A percentile compares a stretch with the other conserved stretches of the same genome.
Conservation (phyloP, 1,140 invertebrate genomes). For the Myzus persicae region DNA sequence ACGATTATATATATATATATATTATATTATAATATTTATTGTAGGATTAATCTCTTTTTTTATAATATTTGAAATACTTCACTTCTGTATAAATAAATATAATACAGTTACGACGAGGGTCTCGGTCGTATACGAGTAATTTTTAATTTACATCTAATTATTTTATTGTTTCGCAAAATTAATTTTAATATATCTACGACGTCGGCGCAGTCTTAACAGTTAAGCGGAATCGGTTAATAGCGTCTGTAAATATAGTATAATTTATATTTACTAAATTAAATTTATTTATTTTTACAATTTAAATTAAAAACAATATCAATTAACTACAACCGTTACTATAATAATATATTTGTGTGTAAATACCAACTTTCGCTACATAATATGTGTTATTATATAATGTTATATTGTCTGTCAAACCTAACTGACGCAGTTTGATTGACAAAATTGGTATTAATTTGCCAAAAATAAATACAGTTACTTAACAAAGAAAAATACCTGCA, state of each 20-base stretch:
- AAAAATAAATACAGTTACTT: not conserved
- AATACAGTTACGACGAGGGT: not conserved
- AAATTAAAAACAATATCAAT: slow-evolving; percentile 1
- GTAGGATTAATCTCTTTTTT: not conserved
- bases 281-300: slow-evolving; percentile 19
- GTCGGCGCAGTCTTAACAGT: not conserved
- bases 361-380: not conserved
- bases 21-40: not conserved
- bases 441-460: not conserved
- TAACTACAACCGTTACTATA: not conserved
- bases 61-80: not conserved
- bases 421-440: not conserved
- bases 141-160: not conserved
- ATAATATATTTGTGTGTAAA: not conserved
- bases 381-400: not conserved
- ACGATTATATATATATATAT: not conserved
- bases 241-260: slow-evolving; percentile 4
- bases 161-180: not conserved
- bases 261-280: slow-evolving; percentile 23
- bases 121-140: not conserved
- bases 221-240: not conserved
- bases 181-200: not conserved
- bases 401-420: not conserved
- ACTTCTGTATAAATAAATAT: not conserved
- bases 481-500: not conserved